Evolutionary conservation across 2,888 invertebrate genomes (phyloP), one percentile per base, ranked within the genome.

Genomic region (Chrysomela aeneicollis): DNA sequence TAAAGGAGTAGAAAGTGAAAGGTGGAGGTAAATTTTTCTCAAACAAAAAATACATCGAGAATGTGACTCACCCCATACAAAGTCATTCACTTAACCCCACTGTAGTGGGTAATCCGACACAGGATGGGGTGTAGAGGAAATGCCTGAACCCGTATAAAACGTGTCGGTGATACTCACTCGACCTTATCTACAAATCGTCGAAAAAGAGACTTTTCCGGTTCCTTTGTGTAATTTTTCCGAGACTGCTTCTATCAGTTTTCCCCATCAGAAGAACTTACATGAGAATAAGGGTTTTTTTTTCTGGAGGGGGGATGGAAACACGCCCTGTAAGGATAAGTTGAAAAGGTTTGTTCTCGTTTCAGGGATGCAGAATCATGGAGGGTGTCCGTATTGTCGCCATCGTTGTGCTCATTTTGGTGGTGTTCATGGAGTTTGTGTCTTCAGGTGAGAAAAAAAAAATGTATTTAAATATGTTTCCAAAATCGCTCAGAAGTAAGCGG

Each of bases 311-410:
- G 42, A 26, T 22, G 1, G 21, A 22, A 19, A n/a, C 19, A 26
- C 17, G 19, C 12, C 8, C 49, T 26, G 51, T 26, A 51, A n/a
- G 9, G 32, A 32, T 15, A 52, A 3, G 15, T 35, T 59, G 8
- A 35, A 21, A 17, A 32, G 47, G 18, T 19, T 68, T 70, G 65
- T 65, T 70, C 70, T 75, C 76, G 68, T 81, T 80, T 47, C 74
- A 81, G 81, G 81, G 78, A 81, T 81, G 81, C 78, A 71, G 75
- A 77, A 80, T 73, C 72, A 79, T 79, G 79, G 78, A 78, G 70
- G 75, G 72, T 55, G 61, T 64, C 64, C 73, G 68, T 54, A 50
- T 71, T 57, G 71, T 59, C 59, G 60, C 60, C 63, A 65, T 66
- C 59, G 61, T 72, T 55, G 59, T 71, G 32, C 52, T 69, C 37